phyloP scores from a whole-genome alignment of 2,888 invertebrate species.

The Metalampra italica region DNA sequence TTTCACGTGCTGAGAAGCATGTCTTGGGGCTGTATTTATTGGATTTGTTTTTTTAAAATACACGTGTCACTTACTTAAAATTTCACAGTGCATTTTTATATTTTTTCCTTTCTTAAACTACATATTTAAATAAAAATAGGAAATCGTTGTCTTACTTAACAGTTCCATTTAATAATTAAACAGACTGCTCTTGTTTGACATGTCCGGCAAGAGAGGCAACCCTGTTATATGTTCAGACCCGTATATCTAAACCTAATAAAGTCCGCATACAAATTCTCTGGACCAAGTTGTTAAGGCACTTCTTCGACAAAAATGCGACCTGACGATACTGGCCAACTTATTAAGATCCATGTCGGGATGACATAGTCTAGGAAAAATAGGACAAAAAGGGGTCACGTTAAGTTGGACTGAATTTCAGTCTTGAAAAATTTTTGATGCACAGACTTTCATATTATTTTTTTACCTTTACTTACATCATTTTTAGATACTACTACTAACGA shows the following conservation, averaged over 20 bases:
- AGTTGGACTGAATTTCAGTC: not conserved
- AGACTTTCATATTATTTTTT: not conserved
- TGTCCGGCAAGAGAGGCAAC: not conserved
- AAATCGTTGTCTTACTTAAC: no score
- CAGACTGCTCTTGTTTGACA: no score
- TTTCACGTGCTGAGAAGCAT: no score
- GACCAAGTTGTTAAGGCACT: constrained; percentile 22
- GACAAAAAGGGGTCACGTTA: not conserved
- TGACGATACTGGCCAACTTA: not conserved
- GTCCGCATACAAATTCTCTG: constrained; percentile 34
- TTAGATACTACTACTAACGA: no score
- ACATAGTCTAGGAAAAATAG: not conserved
- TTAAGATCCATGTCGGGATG: not conserved
- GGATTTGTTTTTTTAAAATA: no score
- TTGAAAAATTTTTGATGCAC: not conserved
- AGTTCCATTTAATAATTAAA: no score
- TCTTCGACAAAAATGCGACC: constrained; percentile 2
- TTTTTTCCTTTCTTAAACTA: no score
- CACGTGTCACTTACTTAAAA: no score
- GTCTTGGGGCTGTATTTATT: no score
- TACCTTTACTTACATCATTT: no score
- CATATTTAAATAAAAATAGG: no score
- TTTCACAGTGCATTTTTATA: no score
- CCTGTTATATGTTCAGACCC: constrained; percentile 24
- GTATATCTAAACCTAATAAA: constrained; percentile 36